Evolutionary conservation across 64 coral and sea anemone species (phyloP), one percentile per base, ranked within the genome.

Genomic region (Dendronephthya gigantea): DNA sequence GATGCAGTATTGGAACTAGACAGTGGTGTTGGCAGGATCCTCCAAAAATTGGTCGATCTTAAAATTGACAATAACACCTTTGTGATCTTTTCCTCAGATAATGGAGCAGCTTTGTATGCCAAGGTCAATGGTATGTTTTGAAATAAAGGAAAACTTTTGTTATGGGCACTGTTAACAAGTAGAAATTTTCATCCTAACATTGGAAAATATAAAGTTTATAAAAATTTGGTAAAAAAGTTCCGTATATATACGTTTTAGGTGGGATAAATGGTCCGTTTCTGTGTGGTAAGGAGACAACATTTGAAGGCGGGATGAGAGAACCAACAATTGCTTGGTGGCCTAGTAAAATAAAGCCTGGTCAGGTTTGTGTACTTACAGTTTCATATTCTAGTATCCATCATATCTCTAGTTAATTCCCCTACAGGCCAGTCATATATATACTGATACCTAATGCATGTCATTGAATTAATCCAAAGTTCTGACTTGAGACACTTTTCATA

Each of bases 221-320:
- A 5, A 66, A 66, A n/a, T 2, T n/a, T 66, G 14, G 29, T 66
- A 15, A 55, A 11, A 17, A 55, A 55, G 10, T 17, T 11, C 17
- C 50, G 17, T 11, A 10, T 17, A 11, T 55, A 17, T 11, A 11
- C 50, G 84, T 29, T 72, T 8, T 7, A 92, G 91, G 83, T 25
- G 91, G 87, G 19, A 92, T 83, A 35, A 92, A 92, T 86, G 91
- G 91, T 34, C 91, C 91, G 23, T 92, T 92, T 82, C 87, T 92
- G 16, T 92, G 91, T 92, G 87, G 87, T 38, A 89, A 92, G 32
- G 91, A 92, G 75, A 92, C 91, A 28, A 92, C 90, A 19, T 92
- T 92, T 40, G 91, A 92, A 49, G 91, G 91, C 37, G 91, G 87
- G 82, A 92, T 89, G 91, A 84, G 87, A 52, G 91, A 92, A 68